These are phyloP conservation scores for Tetragonula carbonaria DNA, from an alignment of 2,888 invertebrate species.

Conservation along the genomic window DNA sequence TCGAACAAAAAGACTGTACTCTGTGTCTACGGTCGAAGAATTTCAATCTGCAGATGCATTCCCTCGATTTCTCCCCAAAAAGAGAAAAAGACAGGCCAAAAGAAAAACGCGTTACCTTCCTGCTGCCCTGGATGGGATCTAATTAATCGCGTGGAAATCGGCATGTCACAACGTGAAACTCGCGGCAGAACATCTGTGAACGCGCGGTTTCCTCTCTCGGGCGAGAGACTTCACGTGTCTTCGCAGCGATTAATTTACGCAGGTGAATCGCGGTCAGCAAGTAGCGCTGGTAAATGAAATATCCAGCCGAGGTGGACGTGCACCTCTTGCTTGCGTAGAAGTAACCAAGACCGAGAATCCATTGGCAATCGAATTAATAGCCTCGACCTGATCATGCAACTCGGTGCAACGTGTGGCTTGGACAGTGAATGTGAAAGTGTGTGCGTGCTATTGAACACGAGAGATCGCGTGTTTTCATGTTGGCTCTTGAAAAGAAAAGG, in stretches of 20 bases:
- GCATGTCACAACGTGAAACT: slow-evolving; percentile 14
- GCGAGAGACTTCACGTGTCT: background rate
- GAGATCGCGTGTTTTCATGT: slow-evolving; percentile 21
- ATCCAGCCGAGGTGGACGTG: slow-evolving; percentile 37
- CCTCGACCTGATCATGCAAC: slow-evolving; percentile 28
- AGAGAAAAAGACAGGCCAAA: background rate
- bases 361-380: slow-evolving; percentile 69
- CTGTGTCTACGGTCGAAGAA: background rate
- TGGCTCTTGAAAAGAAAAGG: slow-evolving; percentile 11
- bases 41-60: background rate
- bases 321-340: slow-evolving; percentile 12
- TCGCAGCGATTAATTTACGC: slow-evolving; percentile 46
- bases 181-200: background rate
- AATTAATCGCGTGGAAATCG: slow-evolving; percentile 26
- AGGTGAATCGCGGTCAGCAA: slow-evolving; percentile 33
- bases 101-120: too few relatives aligned
- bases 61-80: too few relatives aligned
- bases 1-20: background rate
- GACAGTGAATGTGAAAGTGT: background rate
- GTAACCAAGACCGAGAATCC: slow-evolving; percentile 47
- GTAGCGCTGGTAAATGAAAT: slow-evolving; percentile 62
- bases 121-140: background rate
- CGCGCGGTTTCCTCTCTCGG: background rate
- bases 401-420: slow-evolving; percentile 6
- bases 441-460: slow-evolving; percentile 32